Evolutionary conservation across 2,797 vertebrate genomes (phyloP).

Genomic region (Argya squamiceps): DNA sequence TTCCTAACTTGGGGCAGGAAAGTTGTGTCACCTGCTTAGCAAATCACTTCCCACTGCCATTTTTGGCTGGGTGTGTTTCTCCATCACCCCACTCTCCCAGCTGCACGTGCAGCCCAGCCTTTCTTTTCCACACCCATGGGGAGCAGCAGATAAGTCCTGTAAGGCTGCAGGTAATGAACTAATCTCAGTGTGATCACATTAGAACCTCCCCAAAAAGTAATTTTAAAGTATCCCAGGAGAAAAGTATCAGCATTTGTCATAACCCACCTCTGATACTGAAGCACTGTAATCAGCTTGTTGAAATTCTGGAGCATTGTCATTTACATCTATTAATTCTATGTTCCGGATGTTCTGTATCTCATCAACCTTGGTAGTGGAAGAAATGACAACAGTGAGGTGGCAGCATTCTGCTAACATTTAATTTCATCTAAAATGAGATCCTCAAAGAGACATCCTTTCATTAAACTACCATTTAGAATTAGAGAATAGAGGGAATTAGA

Average conservation of each 20-base stretch:
- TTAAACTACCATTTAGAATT: background rate
- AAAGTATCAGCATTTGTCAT: background rate
- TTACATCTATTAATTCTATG: slow-evolving; percentile 60
- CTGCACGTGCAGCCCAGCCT: background rate
- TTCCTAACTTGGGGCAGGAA: background rate
- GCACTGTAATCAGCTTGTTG: background rate
- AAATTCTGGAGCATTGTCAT: slow-evolving; percentile 78
- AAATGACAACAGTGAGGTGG: background rate
- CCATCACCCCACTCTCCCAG: background rate
- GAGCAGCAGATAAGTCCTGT: fast-evolving
- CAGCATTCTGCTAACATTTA: background rate
- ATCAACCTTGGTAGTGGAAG: background rate
- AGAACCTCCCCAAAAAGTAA: background rate
- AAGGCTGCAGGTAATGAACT: fast-evolving
- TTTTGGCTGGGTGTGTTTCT: background rate
- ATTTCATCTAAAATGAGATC: background rate
- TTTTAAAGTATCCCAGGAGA: background rate
- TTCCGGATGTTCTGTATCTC: slow-evolving; percentile 20
- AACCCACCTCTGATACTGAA: slow-evolving; percentile 75
- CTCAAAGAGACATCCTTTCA: background rate
- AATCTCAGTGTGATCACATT: no score
- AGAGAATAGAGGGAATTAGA: background rate
- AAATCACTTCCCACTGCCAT: background rate
- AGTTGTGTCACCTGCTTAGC: background rate
- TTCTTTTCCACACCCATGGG: fast-evolving